Conservation (phyloP, 2,888 invertebrate genomes). For the Dichetophora obliterata region DNA sequence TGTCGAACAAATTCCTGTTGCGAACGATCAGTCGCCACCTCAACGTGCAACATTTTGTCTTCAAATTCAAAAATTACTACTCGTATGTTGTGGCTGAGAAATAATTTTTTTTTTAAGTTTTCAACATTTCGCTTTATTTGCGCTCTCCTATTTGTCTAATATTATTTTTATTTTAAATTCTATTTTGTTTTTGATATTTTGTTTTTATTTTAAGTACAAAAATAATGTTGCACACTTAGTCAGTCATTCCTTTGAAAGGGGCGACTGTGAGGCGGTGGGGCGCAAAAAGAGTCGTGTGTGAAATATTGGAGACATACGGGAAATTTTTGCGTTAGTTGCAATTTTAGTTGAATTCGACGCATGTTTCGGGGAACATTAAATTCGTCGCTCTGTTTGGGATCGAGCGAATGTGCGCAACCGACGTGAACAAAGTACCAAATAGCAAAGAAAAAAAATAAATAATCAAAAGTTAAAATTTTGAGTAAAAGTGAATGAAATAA, state of each 20-base stretch:
- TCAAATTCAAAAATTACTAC: conserved; percentile 21
- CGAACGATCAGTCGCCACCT: conserved; percentile 4
- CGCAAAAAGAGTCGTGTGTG: conserved; percentile 50
- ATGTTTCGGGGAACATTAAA: conserved; percentile 62
- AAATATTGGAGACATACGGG: conserved; percentile 65
- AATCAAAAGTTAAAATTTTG: neutral
- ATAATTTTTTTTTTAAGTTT: conserved; percentile 34
- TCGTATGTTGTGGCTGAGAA: neutral
- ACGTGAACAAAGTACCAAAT: neutral
- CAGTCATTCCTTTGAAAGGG: neutral
- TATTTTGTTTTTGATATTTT: conserved; percentile 50
- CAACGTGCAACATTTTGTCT: conserved; percentile 12
- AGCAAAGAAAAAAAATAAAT: neutral
- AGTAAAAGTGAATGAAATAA: neutral
- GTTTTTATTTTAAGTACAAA: conserved; percentile 64
- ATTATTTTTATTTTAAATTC: neutral
- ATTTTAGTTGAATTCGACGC: conserved; percentile 63
- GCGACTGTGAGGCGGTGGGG: neutral
- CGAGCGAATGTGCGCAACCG: conserved; percentile 12
- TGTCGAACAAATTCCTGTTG: conserved; percentile 18
- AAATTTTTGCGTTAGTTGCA: conserved; percentile 60
- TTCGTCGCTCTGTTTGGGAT: conserved; percentile 45
- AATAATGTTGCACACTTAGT: conserved; percentile 56
- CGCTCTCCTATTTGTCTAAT: neutral
- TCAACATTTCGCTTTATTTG: conserved; percentile 43